A percentile compares a stretch with the other conserved stretches of the same genome.
These are phyloP conservation scores for Hippopotamyrus pictus DNA, from an alignment of 2,797 vertebrate genomes.

Conservation along the genomic window DNA sequence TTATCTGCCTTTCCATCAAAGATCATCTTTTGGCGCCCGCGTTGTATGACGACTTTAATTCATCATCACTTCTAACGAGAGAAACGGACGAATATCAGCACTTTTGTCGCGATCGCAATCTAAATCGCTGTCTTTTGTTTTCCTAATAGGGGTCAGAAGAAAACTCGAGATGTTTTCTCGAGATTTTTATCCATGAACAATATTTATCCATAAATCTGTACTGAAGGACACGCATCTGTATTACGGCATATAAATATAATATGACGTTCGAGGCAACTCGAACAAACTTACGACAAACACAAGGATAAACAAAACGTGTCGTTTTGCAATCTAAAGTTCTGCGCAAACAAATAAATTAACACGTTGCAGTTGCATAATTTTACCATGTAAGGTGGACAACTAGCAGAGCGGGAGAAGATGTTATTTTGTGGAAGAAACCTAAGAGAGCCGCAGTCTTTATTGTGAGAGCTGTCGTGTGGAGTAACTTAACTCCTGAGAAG, in stretches of 20 bases:
- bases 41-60: constrained; percentile 16
- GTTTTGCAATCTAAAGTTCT: not conserved
- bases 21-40: not conserved
- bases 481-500: constrained; percentile 12
- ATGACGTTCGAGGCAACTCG: not conserved
- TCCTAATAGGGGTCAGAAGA: constrained; percentile 30
- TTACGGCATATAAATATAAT: not conserved
- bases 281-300: not conserved
- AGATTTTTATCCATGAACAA: constrained; percentile 12
- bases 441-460: not conserved
- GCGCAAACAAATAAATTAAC: not conserved
- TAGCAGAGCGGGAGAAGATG: constrained; percentile 14
- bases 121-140: constrained; percentile 37
- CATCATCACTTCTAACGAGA: constrained; percentile 25
- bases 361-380: not conserved
- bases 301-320: not conserved
- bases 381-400: not conserved
- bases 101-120: constrained; percentile 27
- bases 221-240: not conserved
- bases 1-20: constrained; percentile 14
- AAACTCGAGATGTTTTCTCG: constrained; percentile 11
- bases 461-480: constrained; percentile 11
- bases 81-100: constrained; percentile 6
- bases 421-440: constrained; percentile 17
- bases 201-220: not conserved